Evolutionary conservation across 2,888 invertebrate species (phyloP).

Genomic region (Aplocera efformata): DNA sequence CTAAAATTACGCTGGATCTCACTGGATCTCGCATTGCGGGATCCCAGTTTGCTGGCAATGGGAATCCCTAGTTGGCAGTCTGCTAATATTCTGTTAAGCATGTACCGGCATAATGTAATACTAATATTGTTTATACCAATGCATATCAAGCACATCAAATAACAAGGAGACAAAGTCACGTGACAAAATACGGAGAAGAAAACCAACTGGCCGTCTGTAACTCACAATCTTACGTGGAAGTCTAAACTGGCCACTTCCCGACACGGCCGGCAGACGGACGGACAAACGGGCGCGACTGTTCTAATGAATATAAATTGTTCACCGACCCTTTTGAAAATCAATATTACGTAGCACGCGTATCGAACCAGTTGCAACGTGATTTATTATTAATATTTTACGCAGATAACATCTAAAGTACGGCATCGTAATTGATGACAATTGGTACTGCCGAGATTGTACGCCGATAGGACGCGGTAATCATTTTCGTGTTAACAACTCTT

Average conservation of each 20-base stretch:
- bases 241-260: constrained; percentile 26
- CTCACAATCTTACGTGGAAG: constrained; percentile 18
- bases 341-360: constrained; percentile 55
- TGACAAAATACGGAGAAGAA: no score
- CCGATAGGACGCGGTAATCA: constrained; percentile 47
- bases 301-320: constrained; percentile 76
- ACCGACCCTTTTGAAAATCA: constrained; percentile 73
- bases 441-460: constrained; percentile 45
- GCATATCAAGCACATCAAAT: no score
- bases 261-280: constrained; percentile 3
- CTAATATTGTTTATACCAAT: no score
- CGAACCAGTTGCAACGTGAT: constrained; percentile 66
- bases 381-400: constrained; percentile 76
- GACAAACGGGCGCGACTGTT: constrained; percentile 21
- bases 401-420: constrained; percentile 74
- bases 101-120: no score
- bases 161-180: no score
- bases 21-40: no score
- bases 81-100: no score
- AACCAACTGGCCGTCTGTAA: no score
- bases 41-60: no score
- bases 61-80: no score
- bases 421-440: constrained; percentile 73
- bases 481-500: constrained; percentile 76
- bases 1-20: no score